Conservation (phyloP, 1,140 invertebrate species). For the Gyrodactylus salaris region DNA sequence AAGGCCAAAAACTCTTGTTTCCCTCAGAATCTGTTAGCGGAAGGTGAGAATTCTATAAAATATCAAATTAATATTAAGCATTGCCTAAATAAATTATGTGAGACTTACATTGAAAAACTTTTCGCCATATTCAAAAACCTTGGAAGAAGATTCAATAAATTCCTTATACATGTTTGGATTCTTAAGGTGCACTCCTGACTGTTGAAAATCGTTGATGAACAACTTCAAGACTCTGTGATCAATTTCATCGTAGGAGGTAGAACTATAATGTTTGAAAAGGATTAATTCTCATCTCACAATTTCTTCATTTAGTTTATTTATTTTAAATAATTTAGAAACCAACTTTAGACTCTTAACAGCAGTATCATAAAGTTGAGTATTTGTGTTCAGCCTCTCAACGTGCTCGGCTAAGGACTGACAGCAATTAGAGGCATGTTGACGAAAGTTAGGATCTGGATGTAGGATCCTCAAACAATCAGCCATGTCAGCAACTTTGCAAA, state of each 20-base stretch:
- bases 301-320: too few relatives aligned
- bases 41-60: neutral
- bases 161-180: neutral
- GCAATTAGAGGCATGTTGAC: conserved; percentile 35
- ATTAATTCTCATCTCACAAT: conserved; percentile 29
- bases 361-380: conserved; percentile 7
- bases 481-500: conserved; percentile 74
- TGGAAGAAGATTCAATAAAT: neutral
- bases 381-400: conserved; percentile 34
- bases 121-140: neutral
- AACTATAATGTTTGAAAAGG: conserved; percentile 11
- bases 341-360: conserved; percentile 28
- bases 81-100: neutral
- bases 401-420: conserved; percentile 49
- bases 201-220: conserved; percentile 24
- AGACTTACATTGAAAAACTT: neutral
- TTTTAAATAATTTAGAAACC: too few relatives aligned
- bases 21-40: neutral
- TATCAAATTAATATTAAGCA: too few relatives aligned
- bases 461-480: conserved; percentile 66
- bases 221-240: conserved; percentile 50
- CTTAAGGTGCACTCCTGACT: neutral
- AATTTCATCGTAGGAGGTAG: conserved; percentile 27
- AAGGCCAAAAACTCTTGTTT: neutral
- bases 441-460: conserved; percentile 40